These are phyloP conservation scores for Pentalonia nigronervosa DNA, from an alignment of 1,140 invertebrate species.

Conservation along the genomic window DNA sequence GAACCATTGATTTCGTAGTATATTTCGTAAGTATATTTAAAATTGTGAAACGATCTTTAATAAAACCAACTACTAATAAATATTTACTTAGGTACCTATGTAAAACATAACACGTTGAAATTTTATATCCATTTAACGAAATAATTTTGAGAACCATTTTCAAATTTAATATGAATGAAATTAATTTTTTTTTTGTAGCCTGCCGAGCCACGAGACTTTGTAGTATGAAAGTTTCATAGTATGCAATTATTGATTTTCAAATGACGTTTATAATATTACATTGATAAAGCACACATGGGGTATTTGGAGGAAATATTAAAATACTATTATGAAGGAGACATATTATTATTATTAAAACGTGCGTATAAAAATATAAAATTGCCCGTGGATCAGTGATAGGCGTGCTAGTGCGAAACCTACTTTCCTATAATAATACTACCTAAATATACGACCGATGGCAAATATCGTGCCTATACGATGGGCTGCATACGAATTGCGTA, in stretches of 20 bases:
- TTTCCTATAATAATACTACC: not conserved
- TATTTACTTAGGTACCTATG: no score
- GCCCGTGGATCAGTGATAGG: not conserved
- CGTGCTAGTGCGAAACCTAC: not conserved
- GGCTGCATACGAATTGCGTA: no score
- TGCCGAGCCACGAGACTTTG: no score
- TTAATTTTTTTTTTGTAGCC: no score
- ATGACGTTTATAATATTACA: not conserved
- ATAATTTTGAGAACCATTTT: no score
- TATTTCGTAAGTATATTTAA: no score
- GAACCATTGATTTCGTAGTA: no score
- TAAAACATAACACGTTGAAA: no score
- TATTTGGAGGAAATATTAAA: not conserved
- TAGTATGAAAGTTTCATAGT: not conserved
- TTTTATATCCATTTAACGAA: no score
- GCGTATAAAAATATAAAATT: not conserved
- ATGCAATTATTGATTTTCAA: not conserved
- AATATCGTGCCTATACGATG: not conserved
- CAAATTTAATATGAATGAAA: no score
- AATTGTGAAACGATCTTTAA: no score
- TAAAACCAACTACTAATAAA: no score
- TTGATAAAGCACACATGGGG: not conserved
- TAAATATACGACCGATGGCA: not conserved
- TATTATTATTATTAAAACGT: not conserved
- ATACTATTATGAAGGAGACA: not conserved